These are phyloP conservation scores for Sycophaga agraensis DNA, from an alignment of 1,140 invertebrate genomes.

Conservation along the genomic window DNA sequence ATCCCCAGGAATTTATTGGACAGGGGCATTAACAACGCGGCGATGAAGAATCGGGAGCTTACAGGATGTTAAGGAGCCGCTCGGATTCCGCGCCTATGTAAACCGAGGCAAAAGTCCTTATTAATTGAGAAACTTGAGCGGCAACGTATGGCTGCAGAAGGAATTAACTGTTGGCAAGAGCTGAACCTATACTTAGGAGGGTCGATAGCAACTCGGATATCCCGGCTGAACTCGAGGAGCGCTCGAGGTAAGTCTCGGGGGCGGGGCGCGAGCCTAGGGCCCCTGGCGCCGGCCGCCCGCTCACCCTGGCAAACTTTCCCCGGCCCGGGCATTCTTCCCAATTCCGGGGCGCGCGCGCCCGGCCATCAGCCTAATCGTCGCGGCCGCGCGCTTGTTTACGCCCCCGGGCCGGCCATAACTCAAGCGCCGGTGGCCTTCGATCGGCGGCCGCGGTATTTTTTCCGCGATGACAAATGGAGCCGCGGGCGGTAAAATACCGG, in stretches of 20 bases:
- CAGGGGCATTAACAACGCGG: too few relatives aligned
- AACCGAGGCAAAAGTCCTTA: constrained; percentile 11
- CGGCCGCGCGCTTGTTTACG: constrained; percentile 8
- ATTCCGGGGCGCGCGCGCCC: too few relatives aligned
- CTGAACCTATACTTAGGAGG: constrained; percentile 28
- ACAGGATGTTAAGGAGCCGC: too few relatives aligned
- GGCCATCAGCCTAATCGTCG: not conserved
- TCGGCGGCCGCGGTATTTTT: constrained; percentile 33
- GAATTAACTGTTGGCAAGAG: constrained; percentile 16
- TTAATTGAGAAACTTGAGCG: constrained; percentile 13
- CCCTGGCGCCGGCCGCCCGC: too few relatives aligned
- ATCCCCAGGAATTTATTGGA: too few relatives aligned
- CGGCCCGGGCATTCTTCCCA: too few relatives aligned
- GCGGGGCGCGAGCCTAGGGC: too few relatives aligned
- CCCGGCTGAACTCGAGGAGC: constrained; percentile 15
- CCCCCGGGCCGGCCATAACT: constrained; percentile 4
- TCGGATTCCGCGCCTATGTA: too few relatives aligned
- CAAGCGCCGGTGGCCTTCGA: not conserved
- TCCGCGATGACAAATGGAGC: constrained; percentile 48
- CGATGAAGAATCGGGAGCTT: too few relatives aligned
- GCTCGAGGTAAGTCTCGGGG: too few relatives aligned
- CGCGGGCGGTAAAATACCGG: constrained; percentile 42
- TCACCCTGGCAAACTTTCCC: too few relatives aligned
- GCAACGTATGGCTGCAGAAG: constrained; percentile 12
- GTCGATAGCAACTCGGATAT: constrained; percentile 19